These are phyloP conservation scores for Pagetopsis macropterus DNA, from an alignment of 2,797 vertebrate species.

Conservation along the genomic window DNA sequence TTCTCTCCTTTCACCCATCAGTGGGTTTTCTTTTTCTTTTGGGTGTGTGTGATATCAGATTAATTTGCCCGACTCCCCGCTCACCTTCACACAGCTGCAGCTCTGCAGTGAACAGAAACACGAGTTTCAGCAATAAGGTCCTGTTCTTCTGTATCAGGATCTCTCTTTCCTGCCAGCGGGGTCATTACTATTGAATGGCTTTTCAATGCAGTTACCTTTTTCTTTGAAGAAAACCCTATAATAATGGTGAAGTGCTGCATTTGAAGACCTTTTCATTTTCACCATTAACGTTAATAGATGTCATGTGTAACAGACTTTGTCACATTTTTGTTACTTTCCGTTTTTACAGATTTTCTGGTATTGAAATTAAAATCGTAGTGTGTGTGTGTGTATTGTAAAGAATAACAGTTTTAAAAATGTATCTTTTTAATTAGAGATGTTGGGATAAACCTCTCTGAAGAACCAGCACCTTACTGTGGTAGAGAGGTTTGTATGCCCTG, in stretches of 20 bases:
- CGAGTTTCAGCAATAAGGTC: constrained; percentile 33
- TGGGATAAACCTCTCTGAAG: background rate
- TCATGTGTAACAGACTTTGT: background rate
- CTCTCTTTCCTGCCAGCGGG: background rate
- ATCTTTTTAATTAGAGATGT: background rate
- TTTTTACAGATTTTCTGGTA: background rate
- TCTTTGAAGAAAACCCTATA: background rate
- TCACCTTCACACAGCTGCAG: constrained; percentile 50
- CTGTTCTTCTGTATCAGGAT: constrained; percentile 9
- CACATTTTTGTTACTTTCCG: background rate
- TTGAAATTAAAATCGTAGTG: background rate
- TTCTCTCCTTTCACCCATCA: constrained; percentile 78
- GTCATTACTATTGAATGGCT: constrained; percentile 2
- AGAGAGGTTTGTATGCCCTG: too few species aligned
- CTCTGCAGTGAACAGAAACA: constrained; percentile 30
- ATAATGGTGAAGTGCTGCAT: background rate
- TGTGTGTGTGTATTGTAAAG: too few species aligned
- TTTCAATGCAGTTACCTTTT: constrained; percentile 3
- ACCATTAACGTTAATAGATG: background rate
- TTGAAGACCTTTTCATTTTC: background rate
- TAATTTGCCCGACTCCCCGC: constrained; percentile 38
- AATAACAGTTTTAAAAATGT: background rate
- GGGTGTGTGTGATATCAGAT: constrained; percentile 29
- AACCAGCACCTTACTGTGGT: too few species aligned
- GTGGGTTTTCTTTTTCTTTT: constrained; percentile 44